Evolutionary conservation across 2,888 invertebrate species (phyloP), one percentile per base, ranked within the genome.

Genomic region (Eupithecia vulgata): DNA sequence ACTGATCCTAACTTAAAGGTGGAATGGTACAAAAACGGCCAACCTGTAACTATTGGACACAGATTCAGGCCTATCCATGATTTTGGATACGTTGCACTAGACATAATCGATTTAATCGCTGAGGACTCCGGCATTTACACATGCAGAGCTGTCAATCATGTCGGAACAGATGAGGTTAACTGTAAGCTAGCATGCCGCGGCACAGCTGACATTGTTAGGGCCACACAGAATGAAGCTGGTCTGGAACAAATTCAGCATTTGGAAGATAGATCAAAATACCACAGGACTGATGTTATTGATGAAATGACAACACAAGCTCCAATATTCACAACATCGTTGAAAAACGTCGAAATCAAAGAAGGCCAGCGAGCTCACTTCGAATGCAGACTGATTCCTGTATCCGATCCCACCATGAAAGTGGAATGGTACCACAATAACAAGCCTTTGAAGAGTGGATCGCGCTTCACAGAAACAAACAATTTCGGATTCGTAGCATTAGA

Each of bases 401-500:
- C 98, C 12, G 99, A 99, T 91, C 95, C 98, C 1, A 97, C 98
- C 3, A 97, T 99, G 97, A 97, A 97, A 88, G 98, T 99, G 0
- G 98, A 98, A 91, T 99, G 99, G 99, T 98, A 97, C 93, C 98
- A 98, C 85, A 98, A 99, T 86, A 98, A 98, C 83, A 95, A 96
- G 80, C 97, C 98, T 0, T 95, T 99, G 0, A 98, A 98, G 90
- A 98, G 98, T 77, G 99, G 99, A 61, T 98, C 99, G 10, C 96
- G 99, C 82, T 99, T 99, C 89, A 97, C 98, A 15, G 98, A 99
- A 91, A 98, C 98, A 12, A 98, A 99, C 86, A 99, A 98, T 91
- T 99, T 99, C 88, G 99, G 99, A 62, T 99, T 98, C 88, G 99
- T 99, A 17, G 98, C 99, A 35, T 95, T 99, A 73, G 99, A 99